Evolutionary conservation across 1,140 invertebrate species (phyloP), one percentile per base, ranked within the genome.

Genomic region (Bombus soroeensis): DNA sequence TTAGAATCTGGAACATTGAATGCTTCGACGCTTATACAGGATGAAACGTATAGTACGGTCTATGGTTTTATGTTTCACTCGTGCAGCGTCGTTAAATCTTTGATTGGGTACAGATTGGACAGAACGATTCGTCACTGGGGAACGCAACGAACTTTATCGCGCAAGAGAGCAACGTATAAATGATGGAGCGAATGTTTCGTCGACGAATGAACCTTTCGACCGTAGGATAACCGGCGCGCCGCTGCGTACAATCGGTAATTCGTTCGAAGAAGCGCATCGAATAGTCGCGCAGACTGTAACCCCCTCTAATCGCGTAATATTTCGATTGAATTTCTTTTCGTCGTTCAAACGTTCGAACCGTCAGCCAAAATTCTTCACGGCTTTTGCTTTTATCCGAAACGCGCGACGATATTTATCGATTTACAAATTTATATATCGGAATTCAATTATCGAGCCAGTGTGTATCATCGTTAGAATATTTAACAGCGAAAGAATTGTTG

Each of bases 241-340:
- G 25, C 57, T 2, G 28, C 22, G 39, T 37, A 15, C 9, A 39
- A 80, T 47, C 32, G 64, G 41, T 37, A 70, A 72, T 39, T 34
- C 25, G 34, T 57, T 71, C 13, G 34, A 70, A 39, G 64, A 53
- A 57, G 6, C 37, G 66, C 9, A 39, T 71, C 78, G 43, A 34
- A 37, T 47, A 15, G 47, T 47, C 47, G 47, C 25, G 66, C 57
- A 0, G 8, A 12, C 18, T 9, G 13, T 13, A 1, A 41, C 9
- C 18, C 10, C 1, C n/a, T 34, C 15, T 25, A 18, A n/a, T 25
- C 6, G 9, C 3, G 10, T n/a, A 39, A 57, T 28, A 53, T 81
- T 39, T 28, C 43, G 78, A 80, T 68, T n/a, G 78, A 71, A 53
- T 71, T 81, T 53, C 4, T 34, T 62, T n/a, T n/a, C 76, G n/a